A percentile compares a stretch with the other conserved stretches of the same genome.
Evolutionary conservation across 2,888 invertebrate species (phyloP).

Genomic region (Neria commutata): DNA sequence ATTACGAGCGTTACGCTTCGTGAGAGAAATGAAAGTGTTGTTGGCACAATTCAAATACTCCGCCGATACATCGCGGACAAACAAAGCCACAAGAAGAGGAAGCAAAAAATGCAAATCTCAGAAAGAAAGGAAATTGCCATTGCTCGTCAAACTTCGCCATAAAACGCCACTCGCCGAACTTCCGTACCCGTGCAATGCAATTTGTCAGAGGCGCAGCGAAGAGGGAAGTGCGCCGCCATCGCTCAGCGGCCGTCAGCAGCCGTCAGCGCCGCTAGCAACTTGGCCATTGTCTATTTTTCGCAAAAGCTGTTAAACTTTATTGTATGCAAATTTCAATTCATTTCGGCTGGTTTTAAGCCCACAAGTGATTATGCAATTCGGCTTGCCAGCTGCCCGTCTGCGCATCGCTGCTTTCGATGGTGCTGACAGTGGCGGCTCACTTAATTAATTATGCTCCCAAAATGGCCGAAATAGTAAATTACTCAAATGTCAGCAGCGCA

Average conservation of each 20-base stretch:
- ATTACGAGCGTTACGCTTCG: conserved; percentile 41
- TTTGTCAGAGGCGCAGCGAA: too few species aligned
- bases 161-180: too few species aligned
- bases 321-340: conserved; percentile 45
- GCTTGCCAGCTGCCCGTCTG: too few species aligned
- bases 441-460: conserved; percentile 24
- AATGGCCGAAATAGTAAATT: not conserved
- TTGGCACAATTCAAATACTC: conserved; percentile 13
- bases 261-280: too few species aligned
- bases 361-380: not conserved
- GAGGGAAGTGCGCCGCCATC: too few species aligned
- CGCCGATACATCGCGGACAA: conserved; percentile 29
- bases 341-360: conserved; percentile 3
- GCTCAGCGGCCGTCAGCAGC: too few species aligned
- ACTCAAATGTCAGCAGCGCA: not conserved
- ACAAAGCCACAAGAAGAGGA: conserved; percentile 7
- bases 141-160: too few species aligned
- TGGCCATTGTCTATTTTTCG: conserved; percentile 28
- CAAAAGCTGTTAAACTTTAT: conserved; percentile 40
- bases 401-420: too few species aligned
- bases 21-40: conserved; percentile 48
- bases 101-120: conserved; percentile 23
- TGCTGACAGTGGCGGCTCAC: not conserved
- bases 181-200: too few species aligned
- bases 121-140: too few species aligned